Evolutionary conservation across 1,140 invertebrate genomes (phyloP), one percentile per base, ranked within the genome.

Genomic region (Drosophila subpulchrella): DNA sequence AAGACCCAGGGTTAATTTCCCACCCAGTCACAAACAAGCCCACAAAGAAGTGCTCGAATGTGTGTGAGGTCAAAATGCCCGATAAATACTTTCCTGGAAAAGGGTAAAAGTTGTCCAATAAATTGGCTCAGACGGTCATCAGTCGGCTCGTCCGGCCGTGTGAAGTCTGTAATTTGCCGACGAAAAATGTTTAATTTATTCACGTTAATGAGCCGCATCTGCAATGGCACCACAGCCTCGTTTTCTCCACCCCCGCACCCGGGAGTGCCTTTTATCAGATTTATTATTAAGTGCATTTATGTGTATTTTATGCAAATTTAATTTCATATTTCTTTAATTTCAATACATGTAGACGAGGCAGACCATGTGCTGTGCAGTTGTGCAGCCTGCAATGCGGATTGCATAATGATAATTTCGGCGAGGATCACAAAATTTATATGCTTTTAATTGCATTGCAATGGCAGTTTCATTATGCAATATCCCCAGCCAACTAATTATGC

Each of bases 311-410:
- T 76, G 59, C 53, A 56, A 70, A 63, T 62, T 59, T 53, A 41
- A 76, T 79, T 79, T 82, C 46, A 79, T 82, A 79, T 88, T 86
- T 86, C 83, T 88, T 83, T 80, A 76, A 83, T 88, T 86, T 83
- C 75, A 66, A 88, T 78, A 78, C 72, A 46, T 34, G 8, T 27
- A 27, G 27, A 27, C 27, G 27, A 3, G 27, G 4, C 3, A 68
- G 75, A 88, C 75, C 83, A 86, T 86, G 86, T 88, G 75, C 58
- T 48, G 46, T 38, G 71, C 78, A 75, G 70, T 78, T 51, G 57
- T 58, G 55, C 53, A 41, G 56, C 38, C 27, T 10, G 46, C 27
- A 51, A 13, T 34, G 63, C 17, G 63, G n/a, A n/a, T 17, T 27
- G 79, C 56, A 81, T 76, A 88, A 86, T 88, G 61, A 78, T 78